Base-by-base conservation (phyloP, 2,888 invertebrate genomes). In the Ectemnius lituratus region DNA sequence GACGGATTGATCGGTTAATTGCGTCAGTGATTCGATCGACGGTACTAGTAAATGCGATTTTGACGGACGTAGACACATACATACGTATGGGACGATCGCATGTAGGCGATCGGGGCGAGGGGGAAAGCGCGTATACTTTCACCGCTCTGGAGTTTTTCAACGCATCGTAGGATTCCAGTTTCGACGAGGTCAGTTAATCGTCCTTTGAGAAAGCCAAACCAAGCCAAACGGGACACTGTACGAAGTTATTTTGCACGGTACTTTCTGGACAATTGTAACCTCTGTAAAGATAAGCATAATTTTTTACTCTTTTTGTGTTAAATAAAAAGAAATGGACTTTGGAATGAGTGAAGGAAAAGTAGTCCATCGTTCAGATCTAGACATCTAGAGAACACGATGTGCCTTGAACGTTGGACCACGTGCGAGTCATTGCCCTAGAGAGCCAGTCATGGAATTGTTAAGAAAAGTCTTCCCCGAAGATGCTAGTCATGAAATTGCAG, bases 81-180 rank as follows among this genome's bases (percentile, higher is more conserved):
- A 62, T 62, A 67, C 47, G 63, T 16, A 49, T 57, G 62, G 65
- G 56, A 8, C 60, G 72, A 76, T 77, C 67, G 71, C 68, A 11
- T 1, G 5, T 6, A 67, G 68, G 27, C 66, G 63, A 11, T 11
- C 66, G 58, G 52, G 13, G 62, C 61, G 63, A 73, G 49, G 69
- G 76, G 70, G 59, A 70, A 76, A 69, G 52, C 45, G 62, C 64
- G 23, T 59, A 20, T 62, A 78, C 78, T 78, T 78, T 78, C 78
- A 70, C 78, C 70, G 67, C 27, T 62, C 52, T 20, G 37, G 20
- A 27, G 20, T 23, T 67, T 71, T 70, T 68, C 59, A 58, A 49
- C 27, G 23, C 58, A 62, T 60, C 62, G 57, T 63, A 52, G 59
- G 60, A 47, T 63, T 52, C 62, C 52, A 70, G 46, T 46, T 20